Evolutionary conservation across 2,113 vertebrate genomes (phyloP), one percentile per base, ranked within the genome.

Genomic region (Paramisgurnus dabryanus): DNA sequence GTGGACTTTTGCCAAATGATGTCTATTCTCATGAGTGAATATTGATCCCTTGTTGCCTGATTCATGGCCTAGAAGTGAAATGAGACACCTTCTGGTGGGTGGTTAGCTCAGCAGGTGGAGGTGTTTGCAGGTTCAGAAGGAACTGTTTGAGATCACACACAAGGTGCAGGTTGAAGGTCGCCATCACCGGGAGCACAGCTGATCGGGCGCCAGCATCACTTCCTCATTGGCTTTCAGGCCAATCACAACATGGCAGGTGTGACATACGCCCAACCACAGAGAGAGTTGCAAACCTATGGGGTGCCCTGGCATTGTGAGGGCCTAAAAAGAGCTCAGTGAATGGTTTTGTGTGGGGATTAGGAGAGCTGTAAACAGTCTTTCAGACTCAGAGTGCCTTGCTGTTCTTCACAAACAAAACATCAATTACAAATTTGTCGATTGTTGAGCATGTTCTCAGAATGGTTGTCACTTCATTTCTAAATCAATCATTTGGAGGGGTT

Each of bases 381-480:
- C 34, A 68, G 66, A 68, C 53, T 63, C 15, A 61, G 50, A 65
- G 61, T 17, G 63, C 47, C 60, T 76, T 83, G 69, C 80, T 82
- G 78, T 76, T 82, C 45, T 57, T 75, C 73, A 65, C 72, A 79
- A 80, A 81, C 80, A 79, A 85, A 86, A 76, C 82, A 84, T 84
- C 84, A 77, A 86, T 86, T 86, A 85, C 77, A 82, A 78, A 78
- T 80, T 86, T 78, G 82, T 86, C 80, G 72, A 69, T 22, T 84
- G 77, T 63, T 67, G 75, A 85, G 71, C 76, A 81, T 83, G 76
- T 58, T 81, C 47, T 63, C 65, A 72, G 41, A 85, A 73, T 81
- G 79, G 18, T 43, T 77, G 75, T 79, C 53, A 79, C 78, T 71
- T 80, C 64, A 83, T 67, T 87, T 80, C 73, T 69, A 85, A 89